Evolutionary conservation across 2,888 invertebrate species (phyloP).

Genomic region (Apotomis turbidana): DNA sequence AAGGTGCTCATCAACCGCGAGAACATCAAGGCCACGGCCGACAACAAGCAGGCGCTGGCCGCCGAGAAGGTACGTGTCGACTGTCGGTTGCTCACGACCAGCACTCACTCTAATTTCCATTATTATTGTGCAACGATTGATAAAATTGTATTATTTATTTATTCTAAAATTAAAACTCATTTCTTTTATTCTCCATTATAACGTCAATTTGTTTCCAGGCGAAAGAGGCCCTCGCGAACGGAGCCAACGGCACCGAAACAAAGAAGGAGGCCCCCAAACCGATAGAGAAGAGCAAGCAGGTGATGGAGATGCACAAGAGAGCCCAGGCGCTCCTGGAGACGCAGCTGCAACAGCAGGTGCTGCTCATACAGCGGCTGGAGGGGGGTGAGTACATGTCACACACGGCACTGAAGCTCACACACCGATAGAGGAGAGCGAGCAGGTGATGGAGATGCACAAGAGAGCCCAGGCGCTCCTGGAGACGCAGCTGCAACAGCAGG

Average conservation of each 20-base stretch:
- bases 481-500: too few species aligned
- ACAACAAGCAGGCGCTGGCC: constrained; percentile 60
- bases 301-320: constrained; percentile 91
- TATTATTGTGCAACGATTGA: too few species aligned
- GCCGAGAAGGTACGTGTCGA: constrained; percentile 48
- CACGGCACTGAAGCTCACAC: too few species aligned
- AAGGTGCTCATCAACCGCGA: constrained; percentile 80
- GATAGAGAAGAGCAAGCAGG: constrained; percentile 83
- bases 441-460: too few species aligned
- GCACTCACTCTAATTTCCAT: too few species aligned
- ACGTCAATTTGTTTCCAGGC: constrained; percentile 45
- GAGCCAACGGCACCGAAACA: constrained; percentile 59
- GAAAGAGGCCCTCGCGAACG: constrained; percentile 59
- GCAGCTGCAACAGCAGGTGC: constrained; percentile 94
- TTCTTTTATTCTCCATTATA: too few species aligned
- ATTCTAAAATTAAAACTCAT: too few species aligned
- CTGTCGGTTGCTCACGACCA: too few species aligned
- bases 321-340: constrained; percentile 94
- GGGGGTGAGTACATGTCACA: constrained; percentile 76
- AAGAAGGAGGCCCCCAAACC: constrained; percentile 57
- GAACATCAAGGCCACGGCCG: constrained; percentile 77
- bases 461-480: too few species aligned
- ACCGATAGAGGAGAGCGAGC: too few species aligned
- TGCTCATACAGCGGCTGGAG: constrained; percentile 92
- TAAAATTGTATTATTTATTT: too few species aligned